Evolutionary conservation across 2,888 invertebrate genomes (phyloP), one percentile per base, ranked within the genome.

Genomic region (Heliconius hortense): DNA sequence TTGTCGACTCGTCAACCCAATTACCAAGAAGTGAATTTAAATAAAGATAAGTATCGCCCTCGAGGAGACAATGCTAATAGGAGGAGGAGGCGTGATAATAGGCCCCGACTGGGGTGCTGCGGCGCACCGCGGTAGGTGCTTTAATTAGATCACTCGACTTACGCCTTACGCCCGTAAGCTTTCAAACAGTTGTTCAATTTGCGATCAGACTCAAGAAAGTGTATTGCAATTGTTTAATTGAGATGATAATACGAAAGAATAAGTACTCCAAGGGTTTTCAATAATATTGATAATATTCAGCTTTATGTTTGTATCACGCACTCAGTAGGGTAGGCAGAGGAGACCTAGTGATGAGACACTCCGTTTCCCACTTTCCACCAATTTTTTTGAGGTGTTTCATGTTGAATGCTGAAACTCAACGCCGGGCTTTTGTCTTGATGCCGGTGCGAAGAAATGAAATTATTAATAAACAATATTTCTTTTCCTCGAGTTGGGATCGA

Each of bases 1-100:
- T 94, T 93, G 93, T 92, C 93, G 92, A 93, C 93, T 93, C 93
- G 93, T 94, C 94, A 94, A 93, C 93, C 93, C 93, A 94, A 94
- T 94, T 94, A 93, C 93, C 90, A 93, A 93, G 93, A 93, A 93
- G 94, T 94, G 93, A 94, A 93, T 94, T 94, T 94, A 94, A 94
- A 94, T 94, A 94, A 94, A 93, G 94, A 93, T 94, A 93, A 94
- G 94, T 94, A 93, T 94, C 93, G 92, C 93, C 91, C 93, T 92
- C 90, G 88, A 91, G 91, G 90, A 94, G 93, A 93, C 93, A 93
- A 93, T 93, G 93, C 93, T 94, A 93, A 93, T 93, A 91, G 92
- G 90, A 88, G 89, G 88, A 86, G 91, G 93, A 90, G 91, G 91
- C 91, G 92, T 87, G 92, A 92, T 93, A 93, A 93, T 93, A 89